phyloP scores from a whole-genome alignment of 2,113 vertebrate species.

The Podarcis cretensis region DNA sequence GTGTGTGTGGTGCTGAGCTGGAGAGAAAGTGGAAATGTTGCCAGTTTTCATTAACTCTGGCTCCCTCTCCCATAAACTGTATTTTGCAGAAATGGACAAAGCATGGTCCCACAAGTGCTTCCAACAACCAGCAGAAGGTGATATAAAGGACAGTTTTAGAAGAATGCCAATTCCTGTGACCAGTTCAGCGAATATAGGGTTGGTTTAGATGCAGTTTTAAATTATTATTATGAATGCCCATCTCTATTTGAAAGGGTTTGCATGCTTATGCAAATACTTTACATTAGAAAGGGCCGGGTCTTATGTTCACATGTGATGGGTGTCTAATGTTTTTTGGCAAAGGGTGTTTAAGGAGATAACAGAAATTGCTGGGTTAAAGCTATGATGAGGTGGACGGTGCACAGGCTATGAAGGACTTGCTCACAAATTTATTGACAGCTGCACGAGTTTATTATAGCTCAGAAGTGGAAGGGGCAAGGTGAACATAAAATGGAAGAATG shows the following conservation, averaged over 20 bases:
- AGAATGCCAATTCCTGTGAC: background rate
- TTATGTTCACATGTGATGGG: no score
- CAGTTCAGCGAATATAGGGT: background rate
- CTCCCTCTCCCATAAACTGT: slow-evolving; percentile 53
- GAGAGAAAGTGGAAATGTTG: slow-evolving; percentile 46
- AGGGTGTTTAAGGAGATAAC: no score
- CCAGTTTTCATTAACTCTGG: slow-evolving; percentile 48
- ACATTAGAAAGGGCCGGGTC: background rate
- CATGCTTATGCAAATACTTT: background rate
- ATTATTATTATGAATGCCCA: background rate
- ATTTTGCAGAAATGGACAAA: slow-evolving; percentile 61
- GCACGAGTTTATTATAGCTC: no score
- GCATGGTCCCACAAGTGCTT: slow-evolving; percentile 41
- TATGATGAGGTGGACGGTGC: no score
- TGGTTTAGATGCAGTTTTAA: background rate
- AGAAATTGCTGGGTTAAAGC: no score
- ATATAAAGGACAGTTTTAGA: background rate
- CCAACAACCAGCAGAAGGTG: background rate
- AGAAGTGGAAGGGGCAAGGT: no score
- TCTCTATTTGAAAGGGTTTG: background rate
- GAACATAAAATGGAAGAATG: no score
- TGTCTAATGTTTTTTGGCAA: no score
- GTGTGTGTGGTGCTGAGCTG: slow-evolving; percentile 30
- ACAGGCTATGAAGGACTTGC: no score
- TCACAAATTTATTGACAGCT: no score